Evolutionary conservation across 1,140 invertebrate genomes (phyloP).

Genomic region (Condylostylus longicornis): DNA sequence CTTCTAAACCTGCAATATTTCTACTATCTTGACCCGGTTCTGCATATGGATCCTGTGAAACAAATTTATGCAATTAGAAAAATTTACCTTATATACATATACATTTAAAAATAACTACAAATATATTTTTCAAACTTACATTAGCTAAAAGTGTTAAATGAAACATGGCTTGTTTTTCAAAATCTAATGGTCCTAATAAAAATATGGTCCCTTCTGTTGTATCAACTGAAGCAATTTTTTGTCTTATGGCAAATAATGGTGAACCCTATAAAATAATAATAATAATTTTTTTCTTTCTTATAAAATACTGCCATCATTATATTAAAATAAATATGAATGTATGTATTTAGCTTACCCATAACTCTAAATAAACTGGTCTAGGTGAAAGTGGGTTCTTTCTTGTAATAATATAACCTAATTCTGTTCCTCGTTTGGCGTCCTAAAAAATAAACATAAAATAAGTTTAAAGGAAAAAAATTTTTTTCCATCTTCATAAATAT

Average conservation of each 20-base stretch:
- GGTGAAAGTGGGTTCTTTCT: constrained; percentile 58
- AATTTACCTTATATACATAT: background rate
- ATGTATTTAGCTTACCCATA: constrained; percentile 46
- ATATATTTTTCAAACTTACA: constrained; percentile 39
- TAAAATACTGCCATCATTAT: too few species aligned
- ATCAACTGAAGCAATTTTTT: constrained; percentile 54
- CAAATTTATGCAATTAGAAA: too few species aligned
- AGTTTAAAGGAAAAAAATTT: too few species aligned
- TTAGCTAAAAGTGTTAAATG: constrained; percentile 63
- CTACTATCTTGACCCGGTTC: constrained; percentile 62
- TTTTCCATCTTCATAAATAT: too few species aligned
- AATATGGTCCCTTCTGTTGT: constrained; percentile 60
- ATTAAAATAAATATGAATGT: background rate
- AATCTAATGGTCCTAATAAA: constrained; percentile 59
- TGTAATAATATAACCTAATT: constrained; percentile 63
- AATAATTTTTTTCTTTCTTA: constrained; percentile 3
- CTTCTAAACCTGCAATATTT: constrained; percentile 65
- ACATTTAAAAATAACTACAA: background rate
- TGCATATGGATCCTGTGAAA: constrained; percentile 63
- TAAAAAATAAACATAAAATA: constrained; percentile 31
- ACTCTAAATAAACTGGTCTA: constrained; percentile 62
- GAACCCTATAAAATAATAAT: constrained; percentile 40
- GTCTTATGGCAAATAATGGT: constrained; percentile 56
- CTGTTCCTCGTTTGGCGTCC: constrained; percentile 62
- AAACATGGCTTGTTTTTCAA: constrained; percentile 72